Conservation (phyloP, 2,888 invertebrate genomes). For the Globia sparganii region DNA sequence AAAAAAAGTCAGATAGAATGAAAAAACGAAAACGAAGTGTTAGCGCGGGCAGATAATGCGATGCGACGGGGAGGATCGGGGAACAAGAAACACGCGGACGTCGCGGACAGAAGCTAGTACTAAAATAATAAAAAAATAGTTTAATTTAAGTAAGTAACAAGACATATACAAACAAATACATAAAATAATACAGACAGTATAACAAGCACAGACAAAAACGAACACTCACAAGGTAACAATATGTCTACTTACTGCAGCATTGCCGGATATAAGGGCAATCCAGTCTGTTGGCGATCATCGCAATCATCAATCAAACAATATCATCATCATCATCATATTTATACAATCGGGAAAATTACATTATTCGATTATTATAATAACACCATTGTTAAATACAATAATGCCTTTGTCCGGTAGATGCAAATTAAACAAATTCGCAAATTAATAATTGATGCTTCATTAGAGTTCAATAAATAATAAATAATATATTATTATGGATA, state of each 20-base stretch:
- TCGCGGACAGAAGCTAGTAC: too few relatives aligned
- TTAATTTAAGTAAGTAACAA: too few relatives aligned
- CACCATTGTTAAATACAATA: not conserved
- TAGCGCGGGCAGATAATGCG: not conserved
- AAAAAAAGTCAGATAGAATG: not conserved
- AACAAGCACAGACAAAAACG: too few relatives aligned
- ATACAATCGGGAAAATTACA: not conserved
- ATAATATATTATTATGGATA: slow-evolving; percentile 38
- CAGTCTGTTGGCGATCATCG: too few relatives aligned
- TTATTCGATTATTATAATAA: not conserved
- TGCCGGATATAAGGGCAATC: too few relatives aligned
- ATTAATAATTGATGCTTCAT: slow-evolving; percentile 42
- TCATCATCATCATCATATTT: not conserved
- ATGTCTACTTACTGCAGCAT: too few relatives aligned
- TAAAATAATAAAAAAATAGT: too few relatives aligned
- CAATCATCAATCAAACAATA: too few relatives aligned
- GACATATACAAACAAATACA: too few relatives aligned
- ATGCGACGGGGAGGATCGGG: not conserved
- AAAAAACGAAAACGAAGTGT: not conserved
- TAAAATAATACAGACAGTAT: too few relatives aligned
- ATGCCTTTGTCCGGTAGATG: not conserved
- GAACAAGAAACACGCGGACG: not conserved
- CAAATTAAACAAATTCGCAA: slow-evolving; percentile 26
- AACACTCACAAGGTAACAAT: too few relatives aligned
- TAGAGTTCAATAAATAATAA: slow-evolving; percentile 46